These are phyloP conservation scores for Sicus ferrugineus DNA, from an alignment of 2,888 invertebrate species.

Conservation along the genomic window DNA sequence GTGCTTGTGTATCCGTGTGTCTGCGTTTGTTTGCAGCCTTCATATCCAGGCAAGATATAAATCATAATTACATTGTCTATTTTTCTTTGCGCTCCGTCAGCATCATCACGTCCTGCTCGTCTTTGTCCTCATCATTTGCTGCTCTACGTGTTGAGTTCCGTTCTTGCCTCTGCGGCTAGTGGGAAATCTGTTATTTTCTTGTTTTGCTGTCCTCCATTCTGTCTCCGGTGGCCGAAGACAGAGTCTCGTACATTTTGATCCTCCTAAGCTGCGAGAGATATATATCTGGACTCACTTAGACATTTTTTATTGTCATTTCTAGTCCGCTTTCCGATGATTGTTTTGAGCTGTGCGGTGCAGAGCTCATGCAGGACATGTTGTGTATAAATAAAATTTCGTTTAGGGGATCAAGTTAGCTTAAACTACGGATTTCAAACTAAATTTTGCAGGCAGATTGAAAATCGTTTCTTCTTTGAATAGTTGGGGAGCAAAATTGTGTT, in stretches of 20 bases:
- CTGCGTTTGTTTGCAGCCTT: neutral
- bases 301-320: neutral
- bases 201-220: neutral
- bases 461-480: no score
- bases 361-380: slow-evolving; percentile 1
- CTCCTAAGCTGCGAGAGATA: slow-evolving; percentile 6
- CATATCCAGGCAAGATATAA: slow-evolving; percentile 16
- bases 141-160: neutral
- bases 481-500: no score
- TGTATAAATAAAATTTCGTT: slow-evolving; percentile 8
- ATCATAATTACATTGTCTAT: slow-evolving; percentile 19
- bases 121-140: slow-evolving; percentile 9
- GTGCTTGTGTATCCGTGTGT: neutral
- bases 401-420: neutral
- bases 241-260: neutral
- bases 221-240: neutral
- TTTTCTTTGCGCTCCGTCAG: neutral
- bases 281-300: slow-evolving; percentile 14
- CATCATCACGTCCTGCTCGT: slow-evolving; percentile 6
- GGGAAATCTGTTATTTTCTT: neutral
- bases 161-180: neutral
- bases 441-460: neutral
- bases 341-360: neutral
- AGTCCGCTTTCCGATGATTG: neutral
- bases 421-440: neutral